Percentiles rank a stretch among this genome's conserved stretches.
Evolutionary conservation across 2,888 invertebrate genomes (phyloP).

Genomic region (Amphimallon solstitiale): DNA sequence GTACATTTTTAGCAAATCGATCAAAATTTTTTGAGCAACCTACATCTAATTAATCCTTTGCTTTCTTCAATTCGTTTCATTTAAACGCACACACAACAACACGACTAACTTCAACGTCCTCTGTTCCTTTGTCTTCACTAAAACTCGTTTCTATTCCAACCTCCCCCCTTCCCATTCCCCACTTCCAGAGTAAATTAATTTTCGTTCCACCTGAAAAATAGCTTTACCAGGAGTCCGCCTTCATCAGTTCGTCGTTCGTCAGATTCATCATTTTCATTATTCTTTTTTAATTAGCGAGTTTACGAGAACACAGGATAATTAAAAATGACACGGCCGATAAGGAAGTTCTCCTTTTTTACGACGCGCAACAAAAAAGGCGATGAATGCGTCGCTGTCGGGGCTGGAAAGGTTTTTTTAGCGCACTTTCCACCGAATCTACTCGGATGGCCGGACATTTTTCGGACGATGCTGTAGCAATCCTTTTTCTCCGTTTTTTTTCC

Average conservation of each 20-base stretch:
- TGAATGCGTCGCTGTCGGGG: neutral
- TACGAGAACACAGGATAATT: conserved; percentile 23
- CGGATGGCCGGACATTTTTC: too few species aligned
- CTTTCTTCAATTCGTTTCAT: too few species aligned
- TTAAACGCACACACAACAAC: too few species aligned
- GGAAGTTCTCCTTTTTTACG: conserved; percentile 5
- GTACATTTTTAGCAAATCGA: too few species aligned
- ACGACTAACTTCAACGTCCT: too few species aligned
- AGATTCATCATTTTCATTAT: conserved; percentile 14
- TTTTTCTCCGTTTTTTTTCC: too few species aligned
- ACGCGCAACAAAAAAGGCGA: neutral
- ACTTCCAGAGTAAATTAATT: conserved; percentile 8
- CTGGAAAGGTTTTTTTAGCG: neutral
- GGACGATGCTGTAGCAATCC: too few species aligned
- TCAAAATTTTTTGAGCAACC: too few species aligned
- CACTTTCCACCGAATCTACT: too few species aligned
- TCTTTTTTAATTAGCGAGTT: conserved; percentile 30
- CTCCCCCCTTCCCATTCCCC: neutral
- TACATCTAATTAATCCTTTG: too few species aligned
- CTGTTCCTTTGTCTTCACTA: too few species aligned
- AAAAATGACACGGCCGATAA: conserved; percentile 23
- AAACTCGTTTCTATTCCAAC: too few species aligned
- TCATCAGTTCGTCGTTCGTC: neutral
- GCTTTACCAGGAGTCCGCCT: neutral
- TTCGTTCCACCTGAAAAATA: neutral